phyloP scores from a whole-genome alignment of 2,888 invertebrate genomes.

The Drosophila multiciliata region DNA sequence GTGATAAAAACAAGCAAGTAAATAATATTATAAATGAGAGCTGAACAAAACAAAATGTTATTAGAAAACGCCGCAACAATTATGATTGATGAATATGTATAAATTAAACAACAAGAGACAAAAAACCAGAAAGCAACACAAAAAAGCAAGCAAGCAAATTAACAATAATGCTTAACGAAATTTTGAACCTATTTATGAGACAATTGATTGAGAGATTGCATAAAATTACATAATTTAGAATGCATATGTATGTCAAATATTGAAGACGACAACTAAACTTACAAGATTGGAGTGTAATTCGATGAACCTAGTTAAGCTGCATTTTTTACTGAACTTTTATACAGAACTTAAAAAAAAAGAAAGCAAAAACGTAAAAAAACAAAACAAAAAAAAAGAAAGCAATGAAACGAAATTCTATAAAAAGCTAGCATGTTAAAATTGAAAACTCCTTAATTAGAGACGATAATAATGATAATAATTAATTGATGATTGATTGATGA shows the following conservation, averaged over 20 bases:
- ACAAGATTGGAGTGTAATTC: constrained; percentile 62
- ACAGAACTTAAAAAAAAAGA: constrained; percentile 61
- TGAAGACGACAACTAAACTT: constrained; percentile 45
- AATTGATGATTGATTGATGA: constrained; percentile 24
- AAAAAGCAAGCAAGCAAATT: constrained; percentile 1
- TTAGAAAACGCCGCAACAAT: constrained; percentile 41
- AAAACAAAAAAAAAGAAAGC: not conserved
- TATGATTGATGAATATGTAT: constrained; percentile 56
- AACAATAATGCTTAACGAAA: constrained; percentile 33
- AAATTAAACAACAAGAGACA: constrained; percentile 37
- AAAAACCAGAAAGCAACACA: constrained; percentile 29
- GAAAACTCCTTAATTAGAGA: constrained; percentile 37
- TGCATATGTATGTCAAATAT: constrained; percentile 49
- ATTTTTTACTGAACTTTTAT: constrained; percentile 83
- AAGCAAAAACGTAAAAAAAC: constrained; percentile 6
- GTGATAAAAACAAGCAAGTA: constrained; percentile 79
- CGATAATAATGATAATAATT: constrained; percentile 6
- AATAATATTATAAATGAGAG: constrained; percentile 61
- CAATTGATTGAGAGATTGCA: constrained; percentile 38
- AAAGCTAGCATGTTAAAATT: constrained; percentile 64
- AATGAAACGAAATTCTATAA: constrained; percentile 43
- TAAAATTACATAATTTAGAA: constrained; percentile 32
- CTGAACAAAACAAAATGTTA: constrained; percentile 39
- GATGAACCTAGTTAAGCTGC: constrained; percentile 80
- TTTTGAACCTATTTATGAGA: constrained; percentile 56